Percentiles rank a stretch among this genome's conserved stretches.
Conservation (phyloP, 2,113 vertebrate genomes). For the Oreochromis niloticus region DNA sequence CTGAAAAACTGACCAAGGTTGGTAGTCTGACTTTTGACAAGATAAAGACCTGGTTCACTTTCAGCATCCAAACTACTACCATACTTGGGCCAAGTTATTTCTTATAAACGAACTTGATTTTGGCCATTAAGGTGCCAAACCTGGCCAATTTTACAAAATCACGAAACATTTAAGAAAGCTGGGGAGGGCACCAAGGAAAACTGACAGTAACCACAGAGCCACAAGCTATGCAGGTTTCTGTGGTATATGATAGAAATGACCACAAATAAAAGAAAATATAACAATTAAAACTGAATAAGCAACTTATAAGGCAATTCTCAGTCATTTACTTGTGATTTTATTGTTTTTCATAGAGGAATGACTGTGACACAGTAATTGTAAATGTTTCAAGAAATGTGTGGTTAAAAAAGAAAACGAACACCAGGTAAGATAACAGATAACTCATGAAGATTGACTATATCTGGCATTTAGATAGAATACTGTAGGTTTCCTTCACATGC, state of each 20-base stretch:
- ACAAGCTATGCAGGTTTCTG: not conserved
- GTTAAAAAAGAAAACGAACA: not conserved
- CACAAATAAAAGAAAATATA: not conserved
- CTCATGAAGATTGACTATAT: not conserved
- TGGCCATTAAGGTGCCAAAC: not conserved
- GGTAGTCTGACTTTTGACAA: not conserved
- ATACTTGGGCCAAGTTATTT: not conserved
- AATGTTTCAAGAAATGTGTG: not conserved
- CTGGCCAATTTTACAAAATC: not conserved
- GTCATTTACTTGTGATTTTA: not conserved
- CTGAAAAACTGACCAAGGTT: not conserved
- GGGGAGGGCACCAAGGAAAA: fast-evolving
- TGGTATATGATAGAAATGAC: not conserved
- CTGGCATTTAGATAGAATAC: not conserved
- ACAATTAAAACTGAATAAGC: not conserved
- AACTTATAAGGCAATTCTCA: not conserved
- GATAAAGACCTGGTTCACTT: not conserved
- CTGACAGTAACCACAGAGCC: not conserved
- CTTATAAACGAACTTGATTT: not conserved
- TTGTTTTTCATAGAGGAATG: not conserved
- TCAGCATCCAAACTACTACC: not conserved
- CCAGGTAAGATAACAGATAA: not conserved
- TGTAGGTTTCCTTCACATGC: not conserved
- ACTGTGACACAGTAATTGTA: not conserved
- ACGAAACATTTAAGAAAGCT: not conserved